These are phyloP conservation scores for Amniataba percoides DNA, from an alignment of 2,797 vertebrate genomes.

Conservation along the genomic window DNA sequence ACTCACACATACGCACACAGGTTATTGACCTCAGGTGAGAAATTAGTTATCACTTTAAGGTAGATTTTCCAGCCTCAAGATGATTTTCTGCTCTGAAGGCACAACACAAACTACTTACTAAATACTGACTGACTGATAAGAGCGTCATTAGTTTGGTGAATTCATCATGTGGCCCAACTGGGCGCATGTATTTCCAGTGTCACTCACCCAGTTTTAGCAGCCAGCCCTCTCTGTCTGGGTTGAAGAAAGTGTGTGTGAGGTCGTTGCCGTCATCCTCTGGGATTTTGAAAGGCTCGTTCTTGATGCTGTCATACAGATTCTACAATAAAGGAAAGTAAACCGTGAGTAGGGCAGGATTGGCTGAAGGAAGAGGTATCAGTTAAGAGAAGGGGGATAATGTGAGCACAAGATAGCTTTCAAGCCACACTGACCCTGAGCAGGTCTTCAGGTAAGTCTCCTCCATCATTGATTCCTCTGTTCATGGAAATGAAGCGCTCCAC, in stretches of 20 bases:
- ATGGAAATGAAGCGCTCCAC: conserved; percentile 96
- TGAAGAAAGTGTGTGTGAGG: conserved; percentile 98
- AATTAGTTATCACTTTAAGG: conserved; percentile 1
- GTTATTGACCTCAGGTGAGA: conserved; percentile 36
- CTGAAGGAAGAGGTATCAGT: neutral
- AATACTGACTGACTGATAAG: neutral
- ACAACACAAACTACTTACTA: conserved; percentile 15
- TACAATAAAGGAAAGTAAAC: conserved; percentile 56
- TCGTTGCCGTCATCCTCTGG: conserved; percentile 96
- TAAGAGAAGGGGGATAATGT: neutral
- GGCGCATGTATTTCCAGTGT: neutral
- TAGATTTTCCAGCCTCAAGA: neutral
- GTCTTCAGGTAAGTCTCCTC: conserved; percentile 95
- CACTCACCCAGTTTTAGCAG: conserved; percentile 94
- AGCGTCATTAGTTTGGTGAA: neutral
- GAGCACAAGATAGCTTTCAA: neutral
- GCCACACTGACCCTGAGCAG: conserved; percentile 90
- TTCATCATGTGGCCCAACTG: neutral
- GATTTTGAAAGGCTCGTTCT: conserved; percentile 98
- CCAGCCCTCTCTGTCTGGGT: conserved; percentile 96
- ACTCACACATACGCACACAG: neutral
- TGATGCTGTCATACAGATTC: conserved; percentile 98
- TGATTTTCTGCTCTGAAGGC: conserved; percentile 26
- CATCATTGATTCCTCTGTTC: conserved; percentile 97
- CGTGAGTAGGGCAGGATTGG: neutral